Evolutionary conservation across 2,797 vertebrate species (phyloP).

Genomic region (Sebastes minor): DNA sequence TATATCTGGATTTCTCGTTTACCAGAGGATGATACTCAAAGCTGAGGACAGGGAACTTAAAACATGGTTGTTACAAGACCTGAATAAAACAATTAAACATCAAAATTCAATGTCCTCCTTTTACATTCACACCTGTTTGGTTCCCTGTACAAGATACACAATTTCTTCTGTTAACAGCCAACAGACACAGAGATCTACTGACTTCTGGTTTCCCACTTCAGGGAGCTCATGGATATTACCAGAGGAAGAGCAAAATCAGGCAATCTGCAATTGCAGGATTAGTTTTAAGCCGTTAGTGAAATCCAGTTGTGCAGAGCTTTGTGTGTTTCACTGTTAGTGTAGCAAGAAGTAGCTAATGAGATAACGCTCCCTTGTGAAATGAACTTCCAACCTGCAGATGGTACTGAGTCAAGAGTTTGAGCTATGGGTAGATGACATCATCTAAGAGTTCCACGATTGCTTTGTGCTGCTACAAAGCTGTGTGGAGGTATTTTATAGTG

Average conservation of each 20-base stretch:
- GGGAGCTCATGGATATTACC: constrained; percentile 43
- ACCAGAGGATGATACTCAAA: not conserved
- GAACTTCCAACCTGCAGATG: constrained; percentile 34
- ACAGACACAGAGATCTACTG: constrained; percentile 11
- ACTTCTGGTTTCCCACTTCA: constrained; percentile 47
- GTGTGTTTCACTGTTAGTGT: constrained; percentile 27
- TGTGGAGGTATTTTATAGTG: not conserved
- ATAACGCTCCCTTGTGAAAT: constrained; percentile 50
- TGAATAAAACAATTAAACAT: not conserved
- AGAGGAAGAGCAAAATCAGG: constrained; percentile 66
- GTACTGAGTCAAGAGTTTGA: constrained; percentile 3
- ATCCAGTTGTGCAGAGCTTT: constrained; percentile 48
- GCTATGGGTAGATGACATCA: constrained; percentile 9
- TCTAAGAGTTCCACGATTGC: not conserved
- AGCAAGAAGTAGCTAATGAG: constrained; percentile 56
- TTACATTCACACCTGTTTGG: not conserved
- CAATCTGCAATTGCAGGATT: constrained; percentile 68
- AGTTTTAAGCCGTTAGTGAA: constrained; percentile 62
- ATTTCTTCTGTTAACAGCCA: constrained; percentile 7
- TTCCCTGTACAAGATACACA: not conserved
- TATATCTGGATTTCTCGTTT: constrained; percentile 8
- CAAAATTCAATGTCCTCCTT: not conserved
- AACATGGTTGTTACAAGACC: not conserved
- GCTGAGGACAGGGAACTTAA: not conserved
- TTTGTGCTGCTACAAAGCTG: not conserved